A percentile compares a stretch with the other conserved stretches of the same genome.
Evolutionary conservation across 2,113 vertebrate genomes (phyloP).

Genomic region (Turdus rufiventris): DNA sequence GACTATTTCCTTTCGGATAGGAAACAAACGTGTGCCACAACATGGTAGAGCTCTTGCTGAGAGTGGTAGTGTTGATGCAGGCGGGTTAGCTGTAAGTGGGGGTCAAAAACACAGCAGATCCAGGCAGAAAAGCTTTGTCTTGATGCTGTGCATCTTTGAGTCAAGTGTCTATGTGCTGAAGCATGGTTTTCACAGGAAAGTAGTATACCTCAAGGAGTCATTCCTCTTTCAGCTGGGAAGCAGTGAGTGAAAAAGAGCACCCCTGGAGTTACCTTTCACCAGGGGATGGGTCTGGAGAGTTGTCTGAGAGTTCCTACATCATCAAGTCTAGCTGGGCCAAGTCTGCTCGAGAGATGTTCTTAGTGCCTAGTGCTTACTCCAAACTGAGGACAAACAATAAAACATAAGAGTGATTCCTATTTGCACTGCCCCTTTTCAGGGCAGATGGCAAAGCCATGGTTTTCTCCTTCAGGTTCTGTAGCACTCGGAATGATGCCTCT

Average conservation of each 20-base stretch:
- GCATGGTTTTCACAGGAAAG: background rate
- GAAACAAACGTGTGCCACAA: background rate
- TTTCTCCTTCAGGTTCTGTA: background rate
- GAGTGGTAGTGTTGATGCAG: background rate
- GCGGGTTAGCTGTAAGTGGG: background rate
- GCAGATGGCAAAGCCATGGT: background rate
- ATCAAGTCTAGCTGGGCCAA: background rate
- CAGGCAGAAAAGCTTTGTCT: background rate
- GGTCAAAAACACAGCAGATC: background rate
- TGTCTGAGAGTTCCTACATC: background rate
- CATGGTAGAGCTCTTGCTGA: background rate
- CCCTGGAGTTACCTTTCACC: background rate
- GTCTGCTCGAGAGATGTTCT: accelerated
- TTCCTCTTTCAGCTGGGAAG: background rate
- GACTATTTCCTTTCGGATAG: background rate
- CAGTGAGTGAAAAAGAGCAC: background rate
- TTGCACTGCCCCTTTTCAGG: background rate
- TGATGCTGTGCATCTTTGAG: background rate
- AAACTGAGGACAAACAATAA: background rate
- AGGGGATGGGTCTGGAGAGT: accelerated
- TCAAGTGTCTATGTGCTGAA: background rate
- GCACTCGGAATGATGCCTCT: background rate
- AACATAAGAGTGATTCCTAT: background rate
- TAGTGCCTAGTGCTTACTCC: accelerated
- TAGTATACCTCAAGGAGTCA: background rate